Percentiles rank a stretch among this genome's conserved stretches.
Evolutionary conservation across 1,140 invertebrate genomes (phyloP).

Genomic region (Anthonomus grandis): DNA sequence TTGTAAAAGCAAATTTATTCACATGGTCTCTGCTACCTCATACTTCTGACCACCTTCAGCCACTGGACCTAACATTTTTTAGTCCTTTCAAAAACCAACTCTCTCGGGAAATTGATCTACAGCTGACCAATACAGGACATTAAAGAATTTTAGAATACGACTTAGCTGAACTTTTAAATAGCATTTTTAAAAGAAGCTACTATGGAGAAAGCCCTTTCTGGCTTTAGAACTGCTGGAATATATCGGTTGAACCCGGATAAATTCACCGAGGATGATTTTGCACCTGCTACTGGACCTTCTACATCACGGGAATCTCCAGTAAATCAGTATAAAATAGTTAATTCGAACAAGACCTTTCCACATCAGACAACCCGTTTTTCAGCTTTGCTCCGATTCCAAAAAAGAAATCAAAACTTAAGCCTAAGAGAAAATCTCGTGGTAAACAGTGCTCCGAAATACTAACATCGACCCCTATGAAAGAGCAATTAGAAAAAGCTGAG

Average conservation of each 20-base stretch:
- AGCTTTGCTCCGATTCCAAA: no score
- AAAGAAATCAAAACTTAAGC: no score
- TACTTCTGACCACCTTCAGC: slow-evolving; percentile 7
- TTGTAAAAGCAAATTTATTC: no score
- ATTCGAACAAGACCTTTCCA: no score
- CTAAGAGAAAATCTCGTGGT: no score
- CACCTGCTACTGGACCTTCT: slow-evolving; percentile 1
- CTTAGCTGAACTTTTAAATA: slow-evolving; percentile 6
- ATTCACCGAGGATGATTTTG: slow-evolving; percentile 12
- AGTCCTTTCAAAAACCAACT: slow-evolving; percentile 9
- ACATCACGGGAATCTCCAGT: slow-evolving; percentile 2
- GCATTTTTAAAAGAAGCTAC: slow-evolving; percentile 10
- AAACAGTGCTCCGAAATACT: no score
- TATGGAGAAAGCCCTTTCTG: neutral
- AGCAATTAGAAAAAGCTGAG: no score
- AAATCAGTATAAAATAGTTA: no score
- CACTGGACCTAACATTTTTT: slow-evolving; percentile 7
- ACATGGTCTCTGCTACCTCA: neutral
- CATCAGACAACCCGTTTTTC: no score
- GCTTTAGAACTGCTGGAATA: slow-evolving; percentile 4
- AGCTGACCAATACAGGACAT: neutral
- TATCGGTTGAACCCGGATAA: slow-evolving; percentile 4
- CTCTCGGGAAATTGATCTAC: slow-evolving; percentile 5
- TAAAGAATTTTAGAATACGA: slow-evolving; percentile 13
- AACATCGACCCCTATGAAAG: no score